These are phyloP conservation scores for Beaufortia kweichowensis DNA, from an alignment of 2,113 vertebrate species.

Conservation along the genomic window DNA sequence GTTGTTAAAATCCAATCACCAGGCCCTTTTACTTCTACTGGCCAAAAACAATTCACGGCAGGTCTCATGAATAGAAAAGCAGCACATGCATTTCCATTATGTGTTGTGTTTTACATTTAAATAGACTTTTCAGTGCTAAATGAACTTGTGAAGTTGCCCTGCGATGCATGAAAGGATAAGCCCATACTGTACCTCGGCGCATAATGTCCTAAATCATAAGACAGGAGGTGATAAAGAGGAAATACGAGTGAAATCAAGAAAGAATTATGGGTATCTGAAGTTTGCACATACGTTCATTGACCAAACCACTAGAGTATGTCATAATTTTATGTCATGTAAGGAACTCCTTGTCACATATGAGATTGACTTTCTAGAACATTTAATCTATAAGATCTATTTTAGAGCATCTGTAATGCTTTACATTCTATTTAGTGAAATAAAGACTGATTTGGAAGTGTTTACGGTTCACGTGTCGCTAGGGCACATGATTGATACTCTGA, in stretches of 20 bases:
- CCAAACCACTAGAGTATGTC: conserved; percentile 12
- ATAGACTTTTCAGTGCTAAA: conserved; percentile 50
- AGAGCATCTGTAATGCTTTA: neutral
- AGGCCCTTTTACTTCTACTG: conserved; percentile 42
- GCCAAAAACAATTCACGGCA: conserved; percentile 58
- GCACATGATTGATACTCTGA: conserved; percentile 35
- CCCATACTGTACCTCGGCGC: conserved; percentile 48
- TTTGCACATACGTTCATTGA: neutral
- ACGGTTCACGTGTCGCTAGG: conserved; percentile 18
- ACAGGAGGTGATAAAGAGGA: conserved; percentile 14
- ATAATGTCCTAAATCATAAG: conserved; percentile 51
- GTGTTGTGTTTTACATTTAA: conserved; percentile 48
- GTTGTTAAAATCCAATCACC: conserved; percentile 64
- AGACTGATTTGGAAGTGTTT: conserved; percentile 6
- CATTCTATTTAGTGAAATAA: conserved; percentile 2
- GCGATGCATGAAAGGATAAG: conserved; percentile 52
- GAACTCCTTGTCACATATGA: neutral
- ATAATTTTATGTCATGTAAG: conserved; percentile 8
- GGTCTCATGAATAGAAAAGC: conserved; percentile 35
- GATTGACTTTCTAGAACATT: neutral
- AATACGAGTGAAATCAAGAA: conserved; percentile 15
- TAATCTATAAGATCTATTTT: neutral
- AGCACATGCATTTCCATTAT: conserved; percentile 36
- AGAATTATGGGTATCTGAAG: conserved; percentile 18
- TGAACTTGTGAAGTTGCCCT: conserved; percentile 47